Percentiles rank a stretch among this genome's conserved stretches.
phyloP scores from a whole-genome alignment of 2,113 vertebrate genomes.

The Heterocephalus glaber region DNA sequence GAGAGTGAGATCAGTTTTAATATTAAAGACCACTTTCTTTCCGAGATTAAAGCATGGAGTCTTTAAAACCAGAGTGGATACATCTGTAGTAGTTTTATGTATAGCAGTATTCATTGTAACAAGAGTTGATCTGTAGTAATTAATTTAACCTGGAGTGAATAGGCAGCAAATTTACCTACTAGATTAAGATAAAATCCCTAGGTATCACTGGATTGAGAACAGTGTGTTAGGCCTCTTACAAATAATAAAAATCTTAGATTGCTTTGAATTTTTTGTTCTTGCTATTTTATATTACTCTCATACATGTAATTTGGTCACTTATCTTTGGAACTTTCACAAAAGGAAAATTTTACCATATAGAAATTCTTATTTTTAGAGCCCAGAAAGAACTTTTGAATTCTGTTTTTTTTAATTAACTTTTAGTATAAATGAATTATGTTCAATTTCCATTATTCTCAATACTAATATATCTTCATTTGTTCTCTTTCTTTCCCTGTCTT shows the following conservation, averaged over 20 bases:
- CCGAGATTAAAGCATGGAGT: background rate
- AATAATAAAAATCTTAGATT: slow-evolving; percentile 5
- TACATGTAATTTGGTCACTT: background rate
- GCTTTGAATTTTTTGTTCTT: background rate
- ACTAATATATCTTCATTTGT: background rate
- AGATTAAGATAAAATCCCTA: background rate
- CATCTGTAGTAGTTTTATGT: background rate
- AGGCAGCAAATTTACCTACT: background rate
- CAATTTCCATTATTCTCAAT: background rate
- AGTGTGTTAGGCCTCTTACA: background rate
- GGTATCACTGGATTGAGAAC: background rate
- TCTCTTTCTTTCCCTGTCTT: background rate
- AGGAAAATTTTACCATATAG: background rate
- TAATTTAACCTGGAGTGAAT: slow-evolving; percentile 2
- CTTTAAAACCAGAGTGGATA: background rate
- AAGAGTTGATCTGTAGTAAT: background rate
- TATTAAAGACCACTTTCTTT: background rate
- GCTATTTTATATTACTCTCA: background rate
- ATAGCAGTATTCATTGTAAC: background rate
- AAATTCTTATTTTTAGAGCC: slow-evolving; percentile 42
- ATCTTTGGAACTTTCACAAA: background rate
- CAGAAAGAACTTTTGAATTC: background rate
- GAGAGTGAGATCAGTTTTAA: background rate
- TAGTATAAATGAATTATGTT: background rate
- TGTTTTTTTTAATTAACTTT: background rate